Conservation (phyloP, 2,797 vertebrate genomes). For the Channa striata region DNA sequence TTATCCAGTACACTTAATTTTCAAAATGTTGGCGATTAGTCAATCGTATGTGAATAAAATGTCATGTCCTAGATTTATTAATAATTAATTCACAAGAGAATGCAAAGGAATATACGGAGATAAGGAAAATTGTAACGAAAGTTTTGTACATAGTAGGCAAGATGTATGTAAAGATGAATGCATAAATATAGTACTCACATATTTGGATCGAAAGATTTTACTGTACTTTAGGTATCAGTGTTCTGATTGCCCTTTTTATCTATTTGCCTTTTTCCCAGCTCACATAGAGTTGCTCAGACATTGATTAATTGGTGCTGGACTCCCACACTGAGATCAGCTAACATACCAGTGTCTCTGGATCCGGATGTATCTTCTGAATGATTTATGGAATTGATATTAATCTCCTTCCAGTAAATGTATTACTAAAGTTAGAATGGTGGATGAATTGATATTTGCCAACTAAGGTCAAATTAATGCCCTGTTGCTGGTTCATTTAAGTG, state of each 20-base stretch:
- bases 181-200: background rate
- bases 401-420: conserved; percentile 97
- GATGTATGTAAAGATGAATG: conserved; percentile 39
- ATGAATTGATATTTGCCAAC: conserved; percentile 90
- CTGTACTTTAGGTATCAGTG: conserved; percentile 55
- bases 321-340: conserved; percentile 88
- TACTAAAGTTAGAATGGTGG: conserved; percentile 89
- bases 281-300: conserved; percentile 84
- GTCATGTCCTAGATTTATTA: background rate
- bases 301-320: conserved; percentile 86
- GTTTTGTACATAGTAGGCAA: conserved; percentile 9
- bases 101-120: conserved; percentile 16
- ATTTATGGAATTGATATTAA: conserved; percentile 99
- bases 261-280: conserved; percentile 78
- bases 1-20: conserved; percentile 14
- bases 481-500: conserved; percentile 88
- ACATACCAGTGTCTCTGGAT: conserved; percentile 90
- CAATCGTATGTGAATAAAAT: background rate
- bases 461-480: conserved; percentile 91
- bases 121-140: conserved; percentile 9
- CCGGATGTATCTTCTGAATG: conserved; percentile 92
- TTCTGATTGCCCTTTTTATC: conserved; percentile 61
- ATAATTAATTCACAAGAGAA: conserved; percentile 9
- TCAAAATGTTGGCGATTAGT: conserved; percentile 23
- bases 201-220: conserved; percentile 47